Conservation (phyloP, 2,888 invertebrate genomes). For the Drosophila merina region DNA sequence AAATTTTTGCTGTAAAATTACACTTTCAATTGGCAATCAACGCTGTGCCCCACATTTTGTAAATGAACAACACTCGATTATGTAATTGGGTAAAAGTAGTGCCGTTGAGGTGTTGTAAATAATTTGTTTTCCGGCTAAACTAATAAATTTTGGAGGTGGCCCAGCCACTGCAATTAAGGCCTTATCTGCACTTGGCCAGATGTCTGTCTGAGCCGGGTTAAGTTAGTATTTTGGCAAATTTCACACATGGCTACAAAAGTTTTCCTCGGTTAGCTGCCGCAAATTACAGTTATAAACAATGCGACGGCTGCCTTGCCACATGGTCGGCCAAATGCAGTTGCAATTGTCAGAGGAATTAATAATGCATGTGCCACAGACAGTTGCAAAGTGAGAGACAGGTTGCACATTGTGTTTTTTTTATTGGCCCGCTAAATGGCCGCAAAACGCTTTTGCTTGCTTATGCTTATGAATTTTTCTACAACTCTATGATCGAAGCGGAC, state of each 20-base stretch:
- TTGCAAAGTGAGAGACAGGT: slow-evolving; percentile 19
- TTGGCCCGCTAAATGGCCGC: slow-evolving; percentile 41
- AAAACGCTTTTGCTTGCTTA: slow-evolving; percentile 54
- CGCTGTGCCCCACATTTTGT: slow-evolving; percentile 4
- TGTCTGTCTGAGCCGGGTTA: slow-evolving; percentile 8
- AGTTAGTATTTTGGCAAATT: slow-evolving; percentile 12
- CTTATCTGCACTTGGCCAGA: slow-evolving; percentile 36
- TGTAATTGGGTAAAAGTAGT: neutral
- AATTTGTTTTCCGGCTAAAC: slow-evolving; percentile 1
- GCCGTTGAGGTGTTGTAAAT: slow-evolving; percentile 10
- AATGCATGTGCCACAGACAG: slow-evolving; percentile 42
- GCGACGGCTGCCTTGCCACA: slow-evolving; percentile 28
- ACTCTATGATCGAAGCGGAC: slow-evolving; percentile 39
- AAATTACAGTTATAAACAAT: slow-evolving; percentile 52
- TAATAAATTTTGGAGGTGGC: slow-evolving; percentile 11
- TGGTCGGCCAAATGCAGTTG: slow-evolving; percentile 40
- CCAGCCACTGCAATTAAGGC: slow-evolving; percentile 22
- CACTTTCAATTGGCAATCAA: slow-evolving; percentile 27
- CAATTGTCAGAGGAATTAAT: slow-evolving; percentile 50
- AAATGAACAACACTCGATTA: slow-evolving; percentile 15
- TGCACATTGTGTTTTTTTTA: slow-evolving; percentile 44
- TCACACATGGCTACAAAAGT: slow-evolving; percentile 31
- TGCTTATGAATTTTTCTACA: slow-evolving; percentile 54
- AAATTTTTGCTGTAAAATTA: neutral
- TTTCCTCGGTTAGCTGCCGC: slow-evolving; percentile 29